Base-by-base conservation (phyloP, 2,888 invertebrate species). In the Leptogaster cylindrica region DNA sequence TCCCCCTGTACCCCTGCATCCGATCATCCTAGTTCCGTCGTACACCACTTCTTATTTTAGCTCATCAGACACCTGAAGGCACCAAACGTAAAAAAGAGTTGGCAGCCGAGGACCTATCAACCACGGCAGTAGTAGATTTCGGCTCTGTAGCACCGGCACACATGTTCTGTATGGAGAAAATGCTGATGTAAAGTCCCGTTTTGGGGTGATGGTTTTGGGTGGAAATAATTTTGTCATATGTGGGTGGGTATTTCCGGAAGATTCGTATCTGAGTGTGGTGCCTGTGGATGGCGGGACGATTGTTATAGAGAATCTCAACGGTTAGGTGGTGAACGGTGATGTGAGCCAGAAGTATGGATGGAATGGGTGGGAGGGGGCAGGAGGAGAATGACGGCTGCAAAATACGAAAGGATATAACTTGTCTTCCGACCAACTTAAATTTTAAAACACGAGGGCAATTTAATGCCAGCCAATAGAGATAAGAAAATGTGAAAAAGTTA, bases 401-500 rank as follows among this genome's bases (percentile, higher is more conserved):
- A 39, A 25, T 39, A 12, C 39, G 46, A 18, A 46, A 3, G 46
- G 16, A 46, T 18, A 20, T 46, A 3, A 6, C 46, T 4, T 46
- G 20, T 20, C 33, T n/a, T 36, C 55, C 23, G 23, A 25, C 14
- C 27, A 39, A 12, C 41, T 58, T 58, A 58, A 58, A 58, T 58
- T 58, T 58, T 58, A 41, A 39, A 58, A 58, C 36, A 58, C 39
- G 39, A 39, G 25, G 50, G 27, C 41, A 58, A 58, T 58, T 41
- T 58, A 39, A 58, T 25, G 39, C 41, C 41, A 58, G 39, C 41
- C 58, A 58, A 58, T 58, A 39, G 58, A 58, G 58, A 58, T 58
- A 58, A 58, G 58, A 58, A 58, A 58, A 58, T 58, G 58, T 58
- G 58, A 58, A 58, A 58, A 58, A 58, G 58, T 58, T 58, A 41